These are phyloP conservation scores for Eurosta solidaginis DNA, from an alignment of 1,140 invertebrate genomes.

Conservation along the genomic window DNA sequence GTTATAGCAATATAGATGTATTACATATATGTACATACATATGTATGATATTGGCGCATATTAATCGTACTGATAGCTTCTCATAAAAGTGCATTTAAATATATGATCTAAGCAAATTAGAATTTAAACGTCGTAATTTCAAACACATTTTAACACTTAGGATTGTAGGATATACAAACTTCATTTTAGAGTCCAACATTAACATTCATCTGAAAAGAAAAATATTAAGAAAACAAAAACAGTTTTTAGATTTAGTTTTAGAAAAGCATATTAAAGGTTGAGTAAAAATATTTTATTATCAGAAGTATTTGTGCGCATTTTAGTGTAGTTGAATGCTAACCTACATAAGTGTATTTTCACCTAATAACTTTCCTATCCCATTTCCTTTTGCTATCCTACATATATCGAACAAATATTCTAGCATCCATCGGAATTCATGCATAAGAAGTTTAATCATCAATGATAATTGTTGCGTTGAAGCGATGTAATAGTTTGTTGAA, in stretches of 20 bases:
- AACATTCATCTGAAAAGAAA: too few species aligned
- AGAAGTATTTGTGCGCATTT: background rate
- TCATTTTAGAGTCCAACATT: too few species aligned
- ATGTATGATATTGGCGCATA: background rate
- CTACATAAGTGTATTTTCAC: background rate
- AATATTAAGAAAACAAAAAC: too few species aligned
- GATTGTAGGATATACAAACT: too few species aligned
- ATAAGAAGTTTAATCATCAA: slow-evolving; percentile 16
- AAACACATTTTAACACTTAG: too few species aligned
- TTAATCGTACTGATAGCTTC: too few species aligned
- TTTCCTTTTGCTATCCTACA: background rate
- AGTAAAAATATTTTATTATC: background rate
- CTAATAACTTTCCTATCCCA: background rate
- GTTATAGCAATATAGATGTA: too few species aligned
- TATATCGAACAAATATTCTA: background rate
- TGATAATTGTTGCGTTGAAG: background rate
- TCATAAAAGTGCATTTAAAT: background rate
- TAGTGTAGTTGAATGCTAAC: background rate
- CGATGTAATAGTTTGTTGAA: background rate
- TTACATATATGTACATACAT: background rate
- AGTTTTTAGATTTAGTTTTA: too few species aligned
- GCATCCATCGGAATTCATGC: slow-evolving; percentile 30
- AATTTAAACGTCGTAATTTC: background rate
- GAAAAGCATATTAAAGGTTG: too few species aligned
- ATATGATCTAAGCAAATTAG: background rate